Percentiles rank a stretch among this genome's conserved stretches.
Conservation (phyloP, 2,888 invertebrate species). For the Listrodromus nycthemerus region DNA sequence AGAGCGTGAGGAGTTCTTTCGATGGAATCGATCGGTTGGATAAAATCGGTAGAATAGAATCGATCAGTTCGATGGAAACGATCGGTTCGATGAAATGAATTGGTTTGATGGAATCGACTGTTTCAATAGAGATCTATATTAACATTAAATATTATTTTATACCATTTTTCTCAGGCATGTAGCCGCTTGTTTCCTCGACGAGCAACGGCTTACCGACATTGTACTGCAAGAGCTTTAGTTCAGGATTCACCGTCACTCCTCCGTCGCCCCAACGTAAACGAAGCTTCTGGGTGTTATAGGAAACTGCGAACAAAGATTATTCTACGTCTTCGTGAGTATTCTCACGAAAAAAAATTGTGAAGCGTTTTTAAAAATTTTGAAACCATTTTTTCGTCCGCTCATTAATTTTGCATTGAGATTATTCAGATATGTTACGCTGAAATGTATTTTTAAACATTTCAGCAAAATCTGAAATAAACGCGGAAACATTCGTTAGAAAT, state of each 20-base stretch:
- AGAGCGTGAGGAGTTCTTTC: neutral
- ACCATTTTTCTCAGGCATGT: slow-evolving; percentile 92
- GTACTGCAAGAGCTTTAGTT: slow-evolving; percentile 92
- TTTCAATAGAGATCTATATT: too few species aligned
- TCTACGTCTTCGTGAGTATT: too few species aligned
- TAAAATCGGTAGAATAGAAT: too few species aligned
- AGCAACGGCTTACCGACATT: slow-evolving; percentile 90
- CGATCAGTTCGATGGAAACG: too few species aligned
- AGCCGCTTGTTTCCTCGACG: slow-evolving; percentile 90
- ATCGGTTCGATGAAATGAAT: too few species aligned
- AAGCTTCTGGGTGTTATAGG: slow-evolving; percentile 92
- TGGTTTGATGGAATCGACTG: too few species aligned
- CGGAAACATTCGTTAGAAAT: too few species aligned
- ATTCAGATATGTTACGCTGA: neutral
- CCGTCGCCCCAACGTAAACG: slow-evolving; percentile 90
- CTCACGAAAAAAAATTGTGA: too few species aligned
- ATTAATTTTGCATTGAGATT: neutral
- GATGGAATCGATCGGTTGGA: too few species aligned
- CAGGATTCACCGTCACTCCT: slow-evolving; percentile 92
- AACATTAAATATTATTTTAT: slow-evolving; percentile 61
- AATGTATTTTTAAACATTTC: neutral
- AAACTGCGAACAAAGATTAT: slow-evolving; percentile 86
- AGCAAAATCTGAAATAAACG: neutral
- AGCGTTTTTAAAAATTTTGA: too few species aligned
- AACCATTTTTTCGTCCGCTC: too few species aligned